Evolutionary conservation across 1,140 invertebrate genomes (phyloP).

Genomic region (Drosophila cardini): DNA sequence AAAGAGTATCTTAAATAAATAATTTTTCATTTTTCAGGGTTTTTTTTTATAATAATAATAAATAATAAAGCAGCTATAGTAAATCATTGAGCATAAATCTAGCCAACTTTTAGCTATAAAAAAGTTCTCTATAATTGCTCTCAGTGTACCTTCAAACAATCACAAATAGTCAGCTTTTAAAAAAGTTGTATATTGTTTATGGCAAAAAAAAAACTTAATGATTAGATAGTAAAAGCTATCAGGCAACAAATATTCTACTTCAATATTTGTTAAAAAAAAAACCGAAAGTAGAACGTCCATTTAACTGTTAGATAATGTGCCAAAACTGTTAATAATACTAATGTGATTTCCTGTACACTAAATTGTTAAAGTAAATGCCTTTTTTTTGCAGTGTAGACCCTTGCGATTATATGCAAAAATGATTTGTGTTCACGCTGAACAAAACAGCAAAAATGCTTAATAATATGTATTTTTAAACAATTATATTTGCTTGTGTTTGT

Average conservation of each 20-base stretch:
- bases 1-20: not conserved
- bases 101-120: not conserved
- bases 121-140: not conserved
- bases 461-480: conserved; percentile 7
- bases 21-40: too few relatives aligned
- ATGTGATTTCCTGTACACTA: not conserved
- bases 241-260: not conserved
- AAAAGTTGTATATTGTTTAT: not conserved
- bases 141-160: not conserved
- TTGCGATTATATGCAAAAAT: conserved; percentile 57
- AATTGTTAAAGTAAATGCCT: not conserved
- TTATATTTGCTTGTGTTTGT: conserved; percentile 4
- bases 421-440: conserved; percentile 38
- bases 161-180: too few relatives aligned
- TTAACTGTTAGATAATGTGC: conserved; percentile 3
- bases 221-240: conserved; percentile 12
- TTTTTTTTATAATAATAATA: too few relatives aligned
- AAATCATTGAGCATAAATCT: too few relatives aligned
- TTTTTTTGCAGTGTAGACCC: conserved; percentile 20
- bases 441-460: conserved; percentile 39
- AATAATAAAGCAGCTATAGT: too few relatives aligned
- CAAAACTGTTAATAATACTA: not conserved
- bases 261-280: conserved; percentile 3
- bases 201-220: not conserved
- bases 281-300: too few relatives aligned